phyloP scores from a whole-genome alignment of 2,797 vertebrate species.

The Toxotes lorentzi region DNA sequence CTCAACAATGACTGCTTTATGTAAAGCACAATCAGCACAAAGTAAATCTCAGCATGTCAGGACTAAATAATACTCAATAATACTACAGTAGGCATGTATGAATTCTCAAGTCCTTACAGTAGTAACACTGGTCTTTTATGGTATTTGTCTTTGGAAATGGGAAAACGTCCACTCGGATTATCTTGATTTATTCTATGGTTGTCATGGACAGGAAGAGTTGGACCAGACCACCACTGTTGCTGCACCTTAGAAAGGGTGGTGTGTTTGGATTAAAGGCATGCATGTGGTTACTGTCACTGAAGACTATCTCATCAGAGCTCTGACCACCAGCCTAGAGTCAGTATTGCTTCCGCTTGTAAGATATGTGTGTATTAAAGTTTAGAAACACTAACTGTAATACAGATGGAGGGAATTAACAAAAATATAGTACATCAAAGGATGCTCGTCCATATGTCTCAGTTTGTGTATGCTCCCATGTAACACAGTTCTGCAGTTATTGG shows the following conservation, averaged over 20 bases:
- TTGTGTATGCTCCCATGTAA: not conserved
- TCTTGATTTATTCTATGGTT: constrained; percentile 48
- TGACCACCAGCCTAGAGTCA: constrained; percentile 21
- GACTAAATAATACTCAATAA: not conserved
- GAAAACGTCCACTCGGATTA: constrained; percentile 20
- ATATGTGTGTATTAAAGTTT: not conserved
- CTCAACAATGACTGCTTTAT: not conserved
- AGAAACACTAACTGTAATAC: constrained; percentile 16
- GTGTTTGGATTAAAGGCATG: constrained; percentile 71
- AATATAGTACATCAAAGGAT: constrained; percentile 9
- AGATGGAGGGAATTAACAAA: constrained; percentile 9
- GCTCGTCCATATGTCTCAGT: not conserved
- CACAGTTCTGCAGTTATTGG: too few relatives aligned
- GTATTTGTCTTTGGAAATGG: constrained; percentile 14
- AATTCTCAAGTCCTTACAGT: not conserved
- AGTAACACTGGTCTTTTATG: constrained; percentile 18
- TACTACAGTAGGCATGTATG: not conserved
- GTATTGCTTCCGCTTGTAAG: not conserved
- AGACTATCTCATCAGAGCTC: constrained; percentile 51
- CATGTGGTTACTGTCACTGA: constrained; percentile 69
- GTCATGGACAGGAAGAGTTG: constrained; percentile 36
- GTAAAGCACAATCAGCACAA: not conserved
- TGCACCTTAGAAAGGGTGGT: constrained; percentile 28
- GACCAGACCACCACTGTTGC: constrained; percentile 57
- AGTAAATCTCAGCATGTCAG: not conserved